Base-by-base conservation (phyloP, 2,797 vertebrate genomes). In the Gambusia yucatana region DNA sequence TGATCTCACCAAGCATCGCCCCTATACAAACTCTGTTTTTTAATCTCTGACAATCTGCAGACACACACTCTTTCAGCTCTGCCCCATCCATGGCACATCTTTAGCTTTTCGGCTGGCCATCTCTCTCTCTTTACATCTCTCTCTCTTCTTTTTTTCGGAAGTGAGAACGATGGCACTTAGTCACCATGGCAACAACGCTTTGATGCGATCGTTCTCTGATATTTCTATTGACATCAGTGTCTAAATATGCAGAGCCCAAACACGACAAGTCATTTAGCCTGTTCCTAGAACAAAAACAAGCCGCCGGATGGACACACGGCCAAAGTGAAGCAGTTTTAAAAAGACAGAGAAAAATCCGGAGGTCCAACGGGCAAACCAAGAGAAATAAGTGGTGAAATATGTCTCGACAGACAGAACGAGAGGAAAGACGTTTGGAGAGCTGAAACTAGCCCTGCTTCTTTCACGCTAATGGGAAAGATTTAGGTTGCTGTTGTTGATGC, bases 141-240 rank as follows among this genome's bases (percentile, higher is more conserved):
- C 47, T 48, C 17, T 20, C 20, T 46, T 50, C 0, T 50, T 52
- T 85, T 92, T 92, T 85, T 82, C 84, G 79, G 83, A 91, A 91
- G 91, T 92, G 94, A 95, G 93, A 95, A 93, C 6, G 88, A 93
- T 95, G 92, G 94, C 93, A 95, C 94, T 96, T 95, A 93, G 94
- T 96, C 89, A 84, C 94, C 93, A 95, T 95, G 88, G 94, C 92
- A 94, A 96, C 95, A 86, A 90, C 11, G 71, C 94, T 95, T 95
- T 95, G 94, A 96, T 95, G 92, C 88, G 93, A 95, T 95, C 92
- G 87, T 87, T 92, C 93, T 85, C 89, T 89, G 91, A 95, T 94
- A 93, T 92, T 94, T 79, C 91, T 88, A 92, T 93, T 94, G 92
- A 94, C 93, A 94, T 95, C 93, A 95, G 83, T 80, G 87, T 80